Percentiles rank a stretch among this genome's conserved stretches.
Evolutionary conservation across 2,888 invertebrate species (phyloP).

Genomic region (Oligia latruncula): DNA sequence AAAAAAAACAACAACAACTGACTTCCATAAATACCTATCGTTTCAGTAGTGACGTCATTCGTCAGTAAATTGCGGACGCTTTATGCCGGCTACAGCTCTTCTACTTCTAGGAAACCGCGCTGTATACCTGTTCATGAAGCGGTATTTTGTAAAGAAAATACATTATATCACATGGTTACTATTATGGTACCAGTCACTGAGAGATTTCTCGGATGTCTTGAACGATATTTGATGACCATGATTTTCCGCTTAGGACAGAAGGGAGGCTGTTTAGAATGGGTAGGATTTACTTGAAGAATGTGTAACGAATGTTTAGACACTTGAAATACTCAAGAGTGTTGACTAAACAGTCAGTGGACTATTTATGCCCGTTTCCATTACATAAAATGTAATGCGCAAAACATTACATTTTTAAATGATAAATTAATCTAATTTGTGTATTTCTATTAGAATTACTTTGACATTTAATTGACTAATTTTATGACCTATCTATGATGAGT

Average conservation of each 20-base stretch:
- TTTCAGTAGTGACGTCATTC: no score
- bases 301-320: neutral
- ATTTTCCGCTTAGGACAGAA: constrained; percentile 36
- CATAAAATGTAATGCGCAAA: neutral
- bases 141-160: neutral
- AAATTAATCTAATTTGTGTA: no score
- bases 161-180: neutral
- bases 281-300: constrained; percentile 6
- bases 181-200: constrained; percentile 2
- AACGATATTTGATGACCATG: constrained; percentile 43
- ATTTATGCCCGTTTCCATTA: neutral
- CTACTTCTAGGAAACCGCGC: no score
- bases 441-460: no score
- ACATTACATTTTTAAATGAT: no score
- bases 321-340: neutral
- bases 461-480: no score
- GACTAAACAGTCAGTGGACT: neutral
- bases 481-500: no score
- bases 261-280: neutral
- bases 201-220: constrained; percentile 5
- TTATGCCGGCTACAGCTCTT: no score
- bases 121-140: neutral
- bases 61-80: no score
- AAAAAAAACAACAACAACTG: no score
- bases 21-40: no score